Percentiles rank a stretch among this genome's conserved stretches.
phyloP scores from a whole-genome alignment of 2,797 vertebrate genomes.

The Helicolenus hilgendorfi region DNA sequence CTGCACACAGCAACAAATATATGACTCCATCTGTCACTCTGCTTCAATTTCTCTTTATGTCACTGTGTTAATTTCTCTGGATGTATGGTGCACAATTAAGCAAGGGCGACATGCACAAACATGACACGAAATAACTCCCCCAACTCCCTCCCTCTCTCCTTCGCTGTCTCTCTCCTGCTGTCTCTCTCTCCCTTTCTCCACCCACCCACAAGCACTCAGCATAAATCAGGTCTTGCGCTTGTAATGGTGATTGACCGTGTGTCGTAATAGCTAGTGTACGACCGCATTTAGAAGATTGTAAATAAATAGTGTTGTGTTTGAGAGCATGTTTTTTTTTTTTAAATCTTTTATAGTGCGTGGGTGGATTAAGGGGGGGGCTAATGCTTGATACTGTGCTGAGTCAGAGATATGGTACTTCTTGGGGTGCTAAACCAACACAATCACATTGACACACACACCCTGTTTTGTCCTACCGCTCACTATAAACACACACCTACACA shows the following conservation, averaged over 20 bases:
- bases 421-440: background rate
- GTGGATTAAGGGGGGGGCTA: background rate
- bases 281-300: constrained; percentile 45
- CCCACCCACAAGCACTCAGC: constrained; percentile 49
- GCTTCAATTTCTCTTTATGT: background rate
- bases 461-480: background rate
- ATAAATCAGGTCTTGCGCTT: constrained; percentile 50
- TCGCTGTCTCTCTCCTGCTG: background rate
- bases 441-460: background rate
- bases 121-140: constrained; percentile 37
- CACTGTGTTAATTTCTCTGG: constrained; percentile 30
- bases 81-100: constrained; percentile 53
- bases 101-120: constrained; percentile 33
- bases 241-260: constrained; percentile 57
- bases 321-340: background rate
- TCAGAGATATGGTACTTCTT: background rate
- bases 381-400: background rate
- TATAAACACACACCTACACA: background rate
- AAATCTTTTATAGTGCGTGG: background rate
- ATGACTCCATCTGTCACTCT: constrained; percentile 1
- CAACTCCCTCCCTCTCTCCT: background rate
- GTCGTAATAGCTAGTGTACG: constrained; percentile 44
- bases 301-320: constrained; percentile 28
- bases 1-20: background rate
- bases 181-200: background rate